Base-by-base conservation (phyloP, 2,888 invertebrate species). In the Nowickia ferox region DNA sequence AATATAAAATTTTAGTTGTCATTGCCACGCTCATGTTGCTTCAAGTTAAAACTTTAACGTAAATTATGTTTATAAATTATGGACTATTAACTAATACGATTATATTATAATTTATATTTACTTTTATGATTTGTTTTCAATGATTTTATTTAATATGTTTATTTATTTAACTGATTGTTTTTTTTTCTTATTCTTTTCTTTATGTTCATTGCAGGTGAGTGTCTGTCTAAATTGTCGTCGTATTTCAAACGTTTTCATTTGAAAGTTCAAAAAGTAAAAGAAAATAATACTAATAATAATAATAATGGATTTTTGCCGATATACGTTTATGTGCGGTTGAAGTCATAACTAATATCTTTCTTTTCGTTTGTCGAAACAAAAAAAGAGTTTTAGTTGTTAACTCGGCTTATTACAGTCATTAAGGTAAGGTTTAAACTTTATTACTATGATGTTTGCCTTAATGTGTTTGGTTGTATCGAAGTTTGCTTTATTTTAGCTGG, bases 141-240 rank as follows among this genome's bases (percentile, higher is more conserved):
- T 65, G 51, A 66, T 68, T 86, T 80, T 75, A 69, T 57, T 77
- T 81, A 65, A 81, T 86, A 51, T 86, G 46, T 85, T 74, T 84
- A 74, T 80, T 84, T 80, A 71, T 76, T 80, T 76, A 76, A 55
- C 44, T 46, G 19, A 72, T 81, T 51, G 4, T 66, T 61, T 30
- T 30, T 30, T 30, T 30, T 30, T n/a, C n/a, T 6, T 30, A 5
- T 30, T 30, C 30, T 30, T 6, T 81, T 82, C 38, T 84, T 79
- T 83, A 61, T 77, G 68, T 84, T 72, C 76, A 83, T 84, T 87
- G 68, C 87, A 87, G 87, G 87, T 87, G 82, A 87, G 87, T 82
- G 83, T 79, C 72, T 79, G 61, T 57, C 75, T 68, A 80, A 79
- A 76, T 76, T 59, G 53, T 76, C 79, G 75, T 69, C 83, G 57